phyloP scores from a whole-genome alignment of 2,888 invertebrate species.

The Phymatocera aterrima region DNA sequence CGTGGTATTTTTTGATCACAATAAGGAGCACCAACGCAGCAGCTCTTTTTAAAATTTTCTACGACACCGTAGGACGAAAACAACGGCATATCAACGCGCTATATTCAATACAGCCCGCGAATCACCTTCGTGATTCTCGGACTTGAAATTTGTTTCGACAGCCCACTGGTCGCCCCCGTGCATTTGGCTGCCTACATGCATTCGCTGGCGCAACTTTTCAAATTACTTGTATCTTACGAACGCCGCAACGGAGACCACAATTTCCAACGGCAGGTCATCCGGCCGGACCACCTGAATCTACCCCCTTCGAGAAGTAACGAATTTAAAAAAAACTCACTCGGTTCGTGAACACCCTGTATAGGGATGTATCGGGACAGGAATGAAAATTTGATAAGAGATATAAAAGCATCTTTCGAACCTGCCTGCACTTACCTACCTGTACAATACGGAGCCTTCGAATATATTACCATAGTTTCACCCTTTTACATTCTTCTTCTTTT shows the following conservation, averaged over 20 bases:
- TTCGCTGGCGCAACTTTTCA: not conserved
- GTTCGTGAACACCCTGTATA: not conserved
- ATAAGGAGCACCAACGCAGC: too few species aligned
- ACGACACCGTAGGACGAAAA: not conserved
- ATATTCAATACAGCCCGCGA: not conserved
- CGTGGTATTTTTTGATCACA: not conserved
- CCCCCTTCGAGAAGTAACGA: too few species aligned
- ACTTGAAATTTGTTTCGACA: not conserved
- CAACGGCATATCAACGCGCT: not conserved
- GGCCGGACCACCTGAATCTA: not conserved
- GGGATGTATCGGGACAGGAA: not conserved
- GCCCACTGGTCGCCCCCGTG: not conserved
- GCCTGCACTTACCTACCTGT: too few species aligned
- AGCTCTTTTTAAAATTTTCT: too few species aligned
- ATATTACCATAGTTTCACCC: slow-evolving; percentile 19
- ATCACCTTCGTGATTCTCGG: not conserved
- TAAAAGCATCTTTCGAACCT: slow-evolving; percentile 35
- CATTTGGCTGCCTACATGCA: not conserved
- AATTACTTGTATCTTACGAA: not conserved
- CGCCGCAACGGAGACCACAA: not conserved
- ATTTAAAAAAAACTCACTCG: not conserved
- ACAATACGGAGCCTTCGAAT: slow-evolving; percentile 27
- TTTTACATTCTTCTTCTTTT: not conserved
- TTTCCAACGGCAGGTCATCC: not conserved
- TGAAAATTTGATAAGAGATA: slow-evolving; percentile 39